Conservation (phyloP, 2,113 vertebrate genomes). For the Alectura lathami region DNA sequence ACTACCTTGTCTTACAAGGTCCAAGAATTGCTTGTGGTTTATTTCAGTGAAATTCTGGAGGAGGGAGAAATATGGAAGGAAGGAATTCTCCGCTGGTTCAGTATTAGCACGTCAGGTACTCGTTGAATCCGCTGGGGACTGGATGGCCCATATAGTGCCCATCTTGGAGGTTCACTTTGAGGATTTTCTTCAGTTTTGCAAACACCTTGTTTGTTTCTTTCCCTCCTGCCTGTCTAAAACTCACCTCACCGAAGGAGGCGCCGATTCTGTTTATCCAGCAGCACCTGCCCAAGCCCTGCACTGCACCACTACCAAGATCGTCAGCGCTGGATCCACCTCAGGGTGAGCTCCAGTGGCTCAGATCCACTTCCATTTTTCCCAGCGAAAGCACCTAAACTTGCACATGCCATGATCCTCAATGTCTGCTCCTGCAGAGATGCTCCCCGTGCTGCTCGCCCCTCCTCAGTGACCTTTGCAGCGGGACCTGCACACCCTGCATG, state of each 20-base stretch:
- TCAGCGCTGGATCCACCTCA: not conserved
- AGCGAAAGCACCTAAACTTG: not conserved
- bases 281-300: not conserved
- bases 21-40: not conserved
- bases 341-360: not conserved
- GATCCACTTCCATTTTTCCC: not conserved
- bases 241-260: not conserved
- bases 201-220: not conserved
- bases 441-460: not conserved
- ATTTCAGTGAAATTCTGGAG: not conserved
- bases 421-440: not conserved
- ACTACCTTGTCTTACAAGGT: slow-evolving; percentile 23
- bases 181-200: not conserved
- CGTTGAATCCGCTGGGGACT: not conserved
- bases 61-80: not conserved
- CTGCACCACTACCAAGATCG: not conserved
- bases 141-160: not conserved
- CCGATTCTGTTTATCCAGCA: not conserved
- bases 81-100: not conserved
- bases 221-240: not conserved
- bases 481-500: not conserved
- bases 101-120: not conserved
- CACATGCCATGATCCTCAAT: fast-evolving
- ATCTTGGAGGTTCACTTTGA: not conserved
- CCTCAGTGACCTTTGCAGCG: not conserved